Evolutionary conservation across 1,140 invertebrate species (phyloP).

Genomic region (Drosophila kohkoa): DNA sequence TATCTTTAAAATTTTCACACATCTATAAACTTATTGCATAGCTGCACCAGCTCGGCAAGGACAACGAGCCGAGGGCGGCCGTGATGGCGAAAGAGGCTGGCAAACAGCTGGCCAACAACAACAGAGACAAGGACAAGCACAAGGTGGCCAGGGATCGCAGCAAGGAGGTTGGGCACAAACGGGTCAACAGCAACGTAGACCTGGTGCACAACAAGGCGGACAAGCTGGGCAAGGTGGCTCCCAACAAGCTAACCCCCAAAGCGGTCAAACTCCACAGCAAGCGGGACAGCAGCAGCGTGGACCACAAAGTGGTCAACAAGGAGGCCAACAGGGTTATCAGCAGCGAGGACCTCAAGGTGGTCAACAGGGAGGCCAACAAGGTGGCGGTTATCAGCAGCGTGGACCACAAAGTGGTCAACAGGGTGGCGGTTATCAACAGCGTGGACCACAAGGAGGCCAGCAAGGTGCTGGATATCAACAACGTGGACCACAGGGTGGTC

Average conservation of each 20-base stretch:
- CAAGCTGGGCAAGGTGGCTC: conserved; percentile 21
- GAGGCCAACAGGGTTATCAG: conserved; percentile 4
- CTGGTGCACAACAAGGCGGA: conserved; percentile 1
- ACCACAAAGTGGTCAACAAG: conserved; percentile 18
- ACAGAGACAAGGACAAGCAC: not conserved
- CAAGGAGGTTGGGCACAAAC: not conserved
- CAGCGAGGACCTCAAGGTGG: conserved; percentile 12
- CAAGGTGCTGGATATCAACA: conserved; percentile 9
- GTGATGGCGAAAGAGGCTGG: not conserved
- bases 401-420: no score
- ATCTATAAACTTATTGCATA: not conserved
- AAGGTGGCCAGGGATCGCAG: not conserved
- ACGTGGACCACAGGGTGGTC: no score
- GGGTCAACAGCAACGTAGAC: conserved; percentile 21
- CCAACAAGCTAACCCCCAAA: conserved; percentile 8
- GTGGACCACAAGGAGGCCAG: conserved; percentile 21
- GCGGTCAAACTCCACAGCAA: not conserved
- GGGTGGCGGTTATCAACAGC: conserved; percentile 6
- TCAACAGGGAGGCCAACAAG: conserved; percentile 13
- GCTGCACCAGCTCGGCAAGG: not conserved
- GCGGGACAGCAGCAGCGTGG: conserved; percentile 4
- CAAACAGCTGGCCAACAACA: not conserved
- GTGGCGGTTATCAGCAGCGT: conserved; percentile 3
- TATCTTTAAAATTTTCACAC: not conserved
- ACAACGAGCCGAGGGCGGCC: no score